Evolutionary conservation across 2,888 invertebrate species (phyloP), one percentile per base, ranked within the genome.

Genomic region (Anagyrus pseudococci): DNA sequence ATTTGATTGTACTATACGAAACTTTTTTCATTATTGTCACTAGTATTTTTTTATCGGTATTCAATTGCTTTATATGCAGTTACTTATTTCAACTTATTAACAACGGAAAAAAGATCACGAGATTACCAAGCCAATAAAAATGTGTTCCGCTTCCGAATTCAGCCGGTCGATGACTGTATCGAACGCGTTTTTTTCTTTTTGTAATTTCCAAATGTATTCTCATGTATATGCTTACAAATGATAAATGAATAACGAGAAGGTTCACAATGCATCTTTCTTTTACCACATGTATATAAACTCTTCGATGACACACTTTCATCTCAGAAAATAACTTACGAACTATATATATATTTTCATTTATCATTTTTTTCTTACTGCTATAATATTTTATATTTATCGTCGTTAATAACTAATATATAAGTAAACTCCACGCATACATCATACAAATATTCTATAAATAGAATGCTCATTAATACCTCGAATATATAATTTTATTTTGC

Each of bases 391-490:
- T 44, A 54, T 60, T 54, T 60, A 22, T 50, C 15, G 48, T 52
- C 70, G 70, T 72, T 69, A 65, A 23, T 41, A 25, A 26, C 44
- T 57, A 49, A 41, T 57, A 47, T n/a, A n/a, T 58, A 57, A 40
- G 43, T 43, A 66, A 26, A 55, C 25, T 62, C 56, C 69, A 68
- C 74, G 70, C 72, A 70, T 71, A 69, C 68, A 62, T 68, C 67
- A 69, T 74, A 71, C 66, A 74, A 72, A 75, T 71, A 71, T 61
- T 63, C 66, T 70, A 74, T 74, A 74, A 75, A 73, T 75, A 75
- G 65, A 71, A 70, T 74, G 67, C 68, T 74, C 69, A 66, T 69
- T 74, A 74, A 72, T 72, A 73, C 71, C 69, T 70, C 70, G 62
- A 70, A 69, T 67, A 68, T 67, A 68, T 68, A 58, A 52, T 53